These are phyloP conservation scores for Proteles cristata DNA, from an alignment of 2,113 vertebrate genomes.

Conservation along the genomic window DNA sequence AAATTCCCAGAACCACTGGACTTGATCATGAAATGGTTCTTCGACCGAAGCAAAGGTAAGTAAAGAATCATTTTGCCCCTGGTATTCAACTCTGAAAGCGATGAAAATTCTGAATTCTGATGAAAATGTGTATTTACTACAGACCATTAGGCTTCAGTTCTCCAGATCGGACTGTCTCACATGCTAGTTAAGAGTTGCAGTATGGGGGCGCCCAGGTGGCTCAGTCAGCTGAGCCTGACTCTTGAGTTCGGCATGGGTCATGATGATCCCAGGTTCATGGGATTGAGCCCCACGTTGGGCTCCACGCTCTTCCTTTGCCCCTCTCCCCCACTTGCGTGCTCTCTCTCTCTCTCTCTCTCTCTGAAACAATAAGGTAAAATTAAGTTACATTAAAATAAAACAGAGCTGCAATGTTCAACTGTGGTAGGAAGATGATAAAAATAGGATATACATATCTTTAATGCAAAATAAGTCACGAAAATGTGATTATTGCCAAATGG, in stretches of 20 bases:
- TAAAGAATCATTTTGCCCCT: conserved; percentile 7
- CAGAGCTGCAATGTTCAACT: background rate
- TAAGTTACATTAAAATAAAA: too few species aligned
- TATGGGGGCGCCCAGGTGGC: background rate
- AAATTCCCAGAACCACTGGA: conserved; percentile 23
- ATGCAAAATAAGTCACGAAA: conserved; percentile 51
- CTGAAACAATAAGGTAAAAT: background rate
- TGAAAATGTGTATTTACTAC: background rate
- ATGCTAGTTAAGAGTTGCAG: background rate
- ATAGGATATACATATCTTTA: background rate
- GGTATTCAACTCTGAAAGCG: background rate
- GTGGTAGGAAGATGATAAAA: background rate
- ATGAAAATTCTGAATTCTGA: background rate
- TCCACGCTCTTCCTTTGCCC: background rate
- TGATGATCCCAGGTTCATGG: background rate
- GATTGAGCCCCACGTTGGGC: background rate
- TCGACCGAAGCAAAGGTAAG: background rate
- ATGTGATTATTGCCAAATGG: background rate
- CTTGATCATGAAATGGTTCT: background rate
- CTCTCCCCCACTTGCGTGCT: background rate
- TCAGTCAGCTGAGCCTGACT: background rate
- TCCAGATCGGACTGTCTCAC: background rate
- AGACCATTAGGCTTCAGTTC: background rate
- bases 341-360: background rate
- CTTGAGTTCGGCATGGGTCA: background rate